These are phyloP conservation scores for Helicoverpa zea DNA, from an alignment of 1,140 invertebrate genomes.

Conservation along the genomic window DNA sequence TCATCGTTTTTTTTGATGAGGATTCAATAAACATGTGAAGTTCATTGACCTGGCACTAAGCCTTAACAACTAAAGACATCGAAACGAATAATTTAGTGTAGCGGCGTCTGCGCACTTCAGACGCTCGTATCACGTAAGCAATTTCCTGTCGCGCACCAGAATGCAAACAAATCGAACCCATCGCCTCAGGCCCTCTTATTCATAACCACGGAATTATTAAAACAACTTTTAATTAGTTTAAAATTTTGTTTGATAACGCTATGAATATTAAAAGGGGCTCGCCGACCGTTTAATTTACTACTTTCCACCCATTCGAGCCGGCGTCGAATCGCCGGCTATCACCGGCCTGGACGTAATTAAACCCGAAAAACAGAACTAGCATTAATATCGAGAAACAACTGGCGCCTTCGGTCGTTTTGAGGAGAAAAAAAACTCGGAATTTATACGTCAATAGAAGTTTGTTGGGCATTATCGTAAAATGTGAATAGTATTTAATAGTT, in stretches of 20 bases:
- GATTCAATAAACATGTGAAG: slow-evolving; percentile 7
- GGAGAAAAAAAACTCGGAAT: slow-evolving; percentile 75
- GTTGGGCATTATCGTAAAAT: slow-evolving; percentile 83
- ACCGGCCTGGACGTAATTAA: slow-evolving; percentile 74
- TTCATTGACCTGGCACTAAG: not conserved
- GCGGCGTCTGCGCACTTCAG: not conserved
- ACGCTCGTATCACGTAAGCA: slow-evolving; percentile 24
- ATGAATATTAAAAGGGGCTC: slow-evolving; percentile 81
- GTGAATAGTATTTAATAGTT: slow-evolving; percentile 83
- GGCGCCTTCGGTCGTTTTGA: slow-evolving; percentile 78
- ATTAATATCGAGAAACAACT: slow-evolving; percentile 80
- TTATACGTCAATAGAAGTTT: slow-evolving; percentile 84
- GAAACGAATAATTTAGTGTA: not conserved
- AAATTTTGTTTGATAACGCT: slow-evolving; percentile 81
- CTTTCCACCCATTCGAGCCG: slow-evolving; percentile 58
- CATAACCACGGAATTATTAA: slow-evolving; percentile 66
- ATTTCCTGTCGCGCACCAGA: slow-evolving; percentile 48
- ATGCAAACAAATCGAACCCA: slow-evolving; percentile 51
- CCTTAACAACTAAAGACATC: slow-evolving; percentile 6
- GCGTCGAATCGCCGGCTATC: slow-evolving; percentile 54
- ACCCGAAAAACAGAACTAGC: slow-evolving; percentile 78
- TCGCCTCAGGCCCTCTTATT: slow-evolving; percentile 52
- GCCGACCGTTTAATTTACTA: slow-evolving; percentile 82
- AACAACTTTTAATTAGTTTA: slow-evolving; percentile 83
- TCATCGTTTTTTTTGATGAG: not conserved